Base-by-base conservation (phyloP, 1,140 invertebrate genomes). In the Asbolus verrucosus region DNA sequence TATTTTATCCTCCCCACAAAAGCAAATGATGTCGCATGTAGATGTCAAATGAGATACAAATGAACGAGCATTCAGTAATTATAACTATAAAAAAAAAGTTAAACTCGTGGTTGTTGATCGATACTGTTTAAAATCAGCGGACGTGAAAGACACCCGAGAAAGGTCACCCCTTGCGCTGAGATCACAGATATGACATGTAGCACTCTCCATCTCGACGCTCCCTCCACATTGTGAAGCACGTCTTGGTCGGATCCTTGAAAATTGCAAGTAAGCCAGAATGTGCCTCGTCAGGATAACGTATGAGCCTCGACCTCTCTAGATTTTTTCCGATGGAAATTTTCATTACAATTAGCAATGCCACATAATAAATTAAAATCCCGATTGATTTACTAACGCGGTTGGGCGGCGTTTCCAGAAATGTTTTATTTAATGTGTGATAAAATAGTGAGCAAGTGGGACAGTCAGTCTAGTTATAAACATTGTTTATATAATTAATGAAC, bases 401-500 rank as follows among this genome's bases (percentile, higher is more conserved):
- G n/a, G n/a, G n/a, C n/a, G 21, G 6, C 16, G 46, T 54, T 54
- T 54, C 19, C 9, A 54, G 46, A 27, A 54, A n/a, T 27, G 46
- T 54, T 24, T 13, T 54, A 54, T 54, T 54, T 54, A 27, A 54
- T 15, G 46, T 54, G 21, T 30, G 46, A 54, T 54, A 54, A 54
- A 54, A 27, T 11, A 11, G 1, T 9, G 19, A 14, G 24, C 19
- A 27, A 24, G 46, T 54, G 46, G 46, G 43, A 50, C 43, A 21
- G 43, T 16, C 43, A 9, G 43, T 50, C 18, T 21, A 1, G 24
- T n/a, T n/a, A n/a, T 27, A 27, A 27, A 13, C 43, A 13, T 11
- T 50, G 46, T 54, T 24, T 27, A 24, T 21, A 39, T 41, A 63
- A 63, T 63, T 63, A 63, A 63, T 63, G 61, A 63, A 39, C 33